phyloP scores from a whole-genome alignment of 2,113 vertebrate species.

The Helogale parvula region DNA sequence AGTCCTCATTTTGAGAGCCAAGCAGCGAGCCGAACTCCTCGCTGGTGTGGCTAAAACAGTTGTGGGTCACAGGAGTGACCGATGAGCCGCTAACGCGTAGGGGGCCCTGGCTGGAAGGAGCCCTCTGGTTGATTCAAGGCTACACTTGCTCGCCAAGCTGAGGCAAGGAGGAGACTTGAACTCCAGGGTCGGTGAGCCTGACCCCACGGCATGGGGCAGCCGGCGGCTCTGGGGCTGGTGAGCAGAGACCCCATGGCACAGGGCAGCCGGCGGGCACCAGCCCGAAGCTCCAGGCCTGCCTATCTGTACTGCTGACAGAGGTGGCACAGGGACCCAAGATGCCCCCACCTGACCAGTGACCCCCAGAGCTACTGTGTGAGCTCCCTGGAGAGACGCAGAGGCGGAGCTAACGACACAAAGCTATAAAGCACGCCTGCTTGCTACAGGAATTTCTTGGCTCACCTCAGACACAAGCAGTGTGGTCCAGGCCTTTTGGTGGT shows the following conservation, averaged over 20 bases:
- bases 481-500: not conserved
- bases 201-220: not conserved
- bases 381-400: not conserved
- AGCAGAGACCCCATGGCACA: not conserved
- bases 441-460: not conserved
- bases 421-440: not conserved
- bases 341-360: not conserved
- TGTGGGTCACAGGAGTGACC: accelerated
- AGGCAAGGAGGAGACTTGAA: not conserved
- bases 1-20: no score
- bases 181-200: not conserved
- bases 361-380: not conserved
- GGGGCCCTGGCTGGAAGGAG: not conserved
- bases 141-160: no score
- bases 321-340: not conserved
- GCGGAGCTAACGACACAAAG: not conserved
- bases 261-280: not conserved
- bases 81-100: not conserved
- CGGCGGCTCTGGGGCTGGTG: no score
- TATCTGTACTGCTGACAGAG: not conserved
- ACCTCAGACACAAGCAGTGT: not conserved
- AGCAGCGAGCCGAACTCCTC: not conserved
- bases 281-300: not conserved
- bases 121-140: not conserved
- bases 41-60: not conserved